These are phyloP conservation scores for Lithodes maja DNA, from an alignment of 2,888 invertebrate species.

Conservation along the genomic window DNA sequence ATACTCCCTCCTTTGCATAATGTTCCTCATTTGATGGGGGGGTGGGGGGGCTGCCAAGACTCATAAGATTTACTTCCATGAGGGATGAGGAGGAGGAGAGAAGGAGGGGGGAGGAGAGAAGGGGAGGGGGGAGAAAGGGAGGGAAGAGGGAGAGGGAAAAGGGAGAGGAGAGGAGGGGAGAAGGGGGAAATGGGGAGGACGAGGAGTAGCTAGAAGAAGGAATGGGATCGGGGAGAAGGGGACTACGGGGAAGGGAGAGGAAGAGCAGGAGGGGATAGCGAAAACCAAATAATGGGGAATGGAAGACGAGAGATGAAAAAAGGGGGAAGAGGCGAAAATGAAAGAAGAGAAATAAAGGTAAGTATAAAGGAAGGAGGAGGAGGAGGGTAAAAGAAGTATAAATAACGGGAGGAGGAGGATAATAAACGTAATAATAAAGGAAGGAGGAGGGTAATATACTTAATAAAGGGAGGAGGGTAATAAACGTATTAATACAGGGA, in stretches of 20 bases:
- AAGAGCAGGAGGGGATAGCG: neutral
- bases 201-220: neutral
- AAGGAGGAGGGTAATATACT: neutral
- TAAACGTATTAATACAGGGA: neutral
- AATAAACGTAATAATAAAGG: neutral
- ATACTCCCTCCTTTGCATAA: neutral
- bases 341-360: neutral
- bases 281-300: neutral
- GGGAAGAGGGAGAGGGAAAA: neutral
- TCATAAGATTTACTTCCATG: neutral
- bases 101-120: neutral
- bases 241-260: neutral
- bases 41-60: neutral
- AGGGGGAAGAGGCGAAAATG: neutral
- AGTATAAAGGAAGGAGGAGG: neutral
- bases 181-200: neutral
- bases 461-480: neutral
- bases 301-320: neutral
- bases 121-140: neutral
- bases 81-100: conserved; percentile 12
- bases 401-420: neutral
- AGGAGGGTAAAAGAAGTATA: neutral
- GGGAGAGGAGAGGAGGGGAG: neutral
- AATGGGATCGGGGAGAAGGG: neutral
- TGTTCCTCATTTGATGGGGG: neutral